These are phyloP conservation scores for Hetaerina americana DNA, from an alignment of 1,140 invertebrate genomes.

Conservation along the genomic window DNA sequence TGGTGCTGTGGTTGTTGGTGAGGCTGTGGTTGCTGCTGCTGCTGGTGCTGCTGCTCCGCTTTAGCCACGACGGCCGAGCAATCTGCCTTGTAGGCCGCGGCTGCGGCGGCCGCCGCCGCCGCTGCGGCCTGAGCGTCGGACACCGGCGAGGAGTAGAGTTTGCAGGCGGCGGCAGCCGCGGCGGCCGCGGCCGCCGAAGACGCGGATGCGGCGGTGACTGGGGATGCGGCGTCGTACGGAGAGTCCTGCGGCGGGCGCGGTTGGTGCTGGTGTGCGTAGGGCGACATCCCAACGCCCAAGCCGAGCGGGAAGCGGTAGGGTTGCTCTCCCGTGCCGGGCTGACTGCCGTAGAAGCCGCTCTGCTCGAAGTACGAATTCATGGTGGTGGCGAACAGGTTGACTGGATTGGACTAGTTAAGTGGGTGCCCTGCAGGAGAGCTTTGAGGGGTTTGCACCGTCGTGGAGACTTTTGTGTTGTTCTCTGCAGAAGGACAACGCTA, in stretches of 20 bases:
- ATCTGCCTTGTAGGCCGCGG: constrained; percentile 47
- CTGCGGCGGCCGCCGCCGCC: constrained; percentile 15
- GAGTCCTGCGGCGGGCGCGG: constrained; percentile 46
- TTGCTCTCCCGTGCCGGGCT: constrained; percentile 39
- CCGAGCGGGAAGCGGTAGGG: constrained; percentile 71
- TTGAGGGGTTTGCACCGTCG: no score
- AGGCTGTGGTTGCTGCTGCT: constrained; percentile 27
- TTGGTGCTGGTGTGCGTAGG: constrained; percentile 66
- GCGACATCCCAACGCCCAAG: constrained; percentile 53
- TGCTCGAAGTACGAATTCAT: constrained; percentile 96
- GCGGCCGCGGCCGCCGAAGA: constrained; percentile 81
- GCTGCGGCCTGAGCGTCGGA: constrained; percentile 46
- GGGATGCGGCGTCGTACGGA: constrained; percentile 34
- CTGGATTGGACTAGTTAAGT: constrained; percentile 27
- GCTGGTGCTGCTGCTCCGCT: constrained; percentile 44
- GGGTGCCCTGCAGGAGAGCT: no score
- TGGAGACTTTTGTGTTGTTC: no score
- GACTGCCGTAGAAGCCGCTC: constrained; percentile 81
- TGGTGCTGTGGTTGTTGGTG: constrained; percentile 19
- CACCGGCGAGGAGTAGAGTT: constrained; percentile 46
- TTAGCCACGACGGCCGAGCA: constrained; percentile 49
- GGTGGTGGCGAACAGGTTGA: constrained; percentile 28
- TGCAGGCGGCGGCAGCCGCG: constrained; percentile 70
- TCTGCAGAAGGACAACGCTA: no score
- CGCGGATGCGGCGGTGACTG: constrained; percentile 60